Percentiles rank a stretch among this genome's conserved stretches.
phyloP scores from a whole-genome alignment of 1,140 invertebrate species.

The Pomacea maculata region DNA sequence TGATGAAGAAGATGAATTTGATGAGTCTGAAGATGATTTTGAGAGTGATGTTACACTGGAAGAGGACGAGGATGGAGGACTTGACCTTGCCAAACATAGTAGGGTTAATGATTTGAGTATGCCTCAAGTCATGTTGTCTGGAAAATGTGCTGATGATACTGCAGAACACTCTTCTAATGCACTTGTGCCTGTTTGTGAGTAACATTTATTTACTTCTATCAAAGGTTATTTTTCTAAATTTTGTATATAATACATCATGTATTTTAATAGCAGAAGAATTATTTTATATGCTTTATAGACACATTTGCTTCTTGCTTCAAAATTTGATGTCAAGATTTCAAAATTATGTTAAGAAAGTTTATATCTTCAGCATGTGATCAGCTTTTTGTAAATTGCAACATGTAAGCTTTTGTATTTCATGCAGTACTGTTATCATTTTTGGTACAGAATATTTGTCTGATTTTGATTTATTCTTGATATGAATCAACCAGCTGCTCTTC shows the following conservation, averaged over 20 bases:
- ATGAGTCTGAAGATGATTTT: conserved; percentile 11
- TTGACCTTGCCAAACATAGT: neutral
- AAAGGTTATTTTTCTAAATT: neutral
- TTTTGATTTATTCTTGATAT: no score
- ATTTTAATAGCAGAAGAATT: neutral
- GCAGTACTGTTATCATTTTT: no score
- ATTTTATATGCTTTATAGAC: no score
- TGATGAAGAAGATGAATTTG: conserved; percentile 10
- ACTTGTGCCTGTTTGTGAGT: conserved; percentile 10
- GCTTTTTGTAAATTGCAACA: no score
- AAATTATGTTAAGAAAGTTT: no score
- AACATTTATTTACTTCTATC: neutral
- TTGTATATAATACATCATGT: neutral
- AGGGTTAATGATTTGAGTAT: neutral
- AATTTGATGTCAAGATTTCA: no score
- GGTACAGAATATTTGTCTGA: no score
- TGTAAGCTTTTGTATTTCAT: no score
- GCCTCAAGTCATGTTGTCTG: neutral
- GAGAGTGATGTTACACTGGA: conserved; percentile 22
- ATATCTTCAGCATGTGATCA: no score
- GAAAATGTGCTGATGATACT: neutral
- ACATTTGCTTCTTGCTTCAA: no score
- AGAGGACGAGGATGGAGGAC: neutral
- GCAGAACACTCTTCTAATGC: neutral
- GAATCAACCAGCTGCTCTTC: no score